Conservation (phyloP, 2,797 vertebrate genomes). For the Leptoclinus maculatus region DNA sequence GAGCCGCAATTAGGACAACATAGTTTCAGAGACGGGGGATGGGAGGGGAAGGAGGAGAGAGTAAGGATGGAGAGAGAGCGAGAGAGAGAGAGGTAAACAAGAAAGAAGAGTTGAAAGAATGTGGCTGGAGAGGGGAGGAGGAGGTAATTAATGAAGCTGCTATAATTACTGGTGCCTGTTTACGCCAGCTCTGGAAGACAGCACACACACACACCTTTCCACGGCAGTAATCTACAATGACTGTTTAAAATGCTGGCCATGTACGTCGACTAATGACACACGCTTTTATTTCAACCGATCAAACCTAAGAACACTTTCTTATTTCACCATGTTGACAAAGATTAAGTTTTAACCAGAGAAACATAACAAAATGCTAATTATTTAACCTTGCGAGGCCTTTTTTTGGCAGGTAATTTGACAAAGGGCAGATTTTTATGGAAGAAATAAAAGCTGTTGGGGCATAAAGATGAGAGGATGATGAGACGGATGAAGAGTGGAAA, state of each 20-base stretch:
- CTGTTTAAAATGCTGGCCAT: slow-evolving; percentile 51
- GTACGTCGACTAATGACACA: slow-evolving; percentile 48
- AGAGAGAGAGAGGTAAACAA: slow-evolving; percentile 61
- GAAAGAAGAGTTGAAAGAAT: slow-evolving; percentile 72
- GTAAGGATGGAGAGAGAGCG: slow-evolving; percentile 10
- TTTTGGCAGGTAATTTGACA: slow-evolving; percentile 36
- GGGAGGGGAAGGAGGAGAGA: slow-evolving; percentile 2
- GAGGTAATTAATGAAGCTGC: slow-evolving; percentile 79
- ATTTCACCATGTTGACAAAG: slow-evolving; percentile 11
- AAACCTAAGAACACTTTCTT: slow-evolving; percentile 24
- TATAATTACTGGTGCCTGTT: slow-evolving; percentile 75
- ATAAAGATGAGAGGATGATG: slow-evolving; percentile 14
- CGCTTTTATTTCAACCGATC: slow-evolving; percentile 22
- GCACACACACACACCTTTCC: slow-evolving; percentile 48
- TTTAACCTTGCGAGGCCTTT: slow-evolving; percentile 35
- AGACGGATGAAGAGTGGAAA: not conserved
- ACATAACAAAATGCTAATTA: slow-evolving; percentile 37
- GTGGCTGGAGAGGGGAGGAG: slow-evolving; percentile 58
- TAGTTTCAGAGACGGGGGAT: slow-evolving; percentile 41
- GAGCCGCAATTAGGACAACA: slow-evolving; percentile 75
- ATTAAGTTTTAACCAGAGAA: slow-evolving; percentile 14
- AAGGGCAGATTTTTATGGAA: slow-evolving; percentile 14
- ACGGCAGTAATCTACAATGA: slow-evolving; percentile 31
- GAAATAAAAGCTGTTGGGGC: slow-evolving; percentile 22
- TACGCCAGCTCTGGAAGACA: slow-evolving; percentile 65